phyloP scores from a whole-genome alignment of 1,140 invertebrate genomes.

The Glossosoma conforme region DNA sequence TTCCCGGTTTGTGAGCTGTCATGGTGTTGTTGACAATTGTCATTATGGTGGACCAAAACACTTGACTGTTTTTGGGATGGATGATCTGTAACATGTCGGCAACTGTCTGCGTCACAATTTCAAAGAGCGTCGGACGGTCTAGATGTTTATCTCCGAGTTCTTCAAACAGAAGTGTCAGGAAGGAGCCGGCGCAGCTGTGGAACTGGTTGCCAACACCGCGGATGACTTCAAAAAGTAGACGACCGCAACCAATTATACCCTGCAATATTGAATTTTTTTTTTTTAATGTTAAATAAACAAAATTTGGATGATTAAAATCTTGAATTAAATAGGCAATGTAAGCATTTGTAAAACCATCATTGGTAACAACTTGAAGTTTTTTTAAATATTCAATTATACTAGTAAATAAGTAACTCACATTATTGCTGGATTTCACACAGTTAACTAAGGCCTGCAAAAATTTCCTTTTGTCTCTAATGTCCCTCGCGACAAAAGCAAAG shows the following conservation, averaged over 20 bases:
- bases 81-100: constrained; percentile 55
- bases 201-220: constrained; percentile 75
- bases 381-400: constrained; percentile 17
- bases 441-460: constrained; percentile 69
- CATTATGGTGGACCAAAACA: constrained; percentile 55
- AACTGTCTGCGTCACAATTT: constrained; percentile 59
- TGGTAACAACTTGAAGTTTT: constrained; percentile 10
- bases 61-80: constrained; percentile 52
- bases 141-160: constrained; percentile 51
- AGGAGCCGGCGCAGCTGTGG: constrained; percentile 68
- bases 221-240: constrained; percentile 81
- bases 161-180: constrained; percentile 59
- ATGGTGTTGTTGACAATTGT: constrained; percentile 25
- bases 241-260: constrained; percentile 68
- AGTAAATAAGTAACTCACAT: constrained; percentile 51
- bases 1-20: constrained; percentile 18
- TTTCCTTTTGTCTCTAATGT: constrained; percentile 73
- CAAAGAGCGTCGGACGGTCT: constrained; percentile 53
- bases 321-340: too few species aligned
- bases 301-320: too few species aligned
- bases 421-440: constrained; percentile 58
- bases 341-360: not conserved
- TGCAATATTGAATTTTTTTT: too few species aligned
- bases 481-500: constrained; percentile 87
- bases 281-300: too few species aligned